These are phyloP conservation scores for Lampropteryx suffumata DNA, from an alignment of 2,888 invertebrate genomes.

Conservation along the genomic window DNA sequence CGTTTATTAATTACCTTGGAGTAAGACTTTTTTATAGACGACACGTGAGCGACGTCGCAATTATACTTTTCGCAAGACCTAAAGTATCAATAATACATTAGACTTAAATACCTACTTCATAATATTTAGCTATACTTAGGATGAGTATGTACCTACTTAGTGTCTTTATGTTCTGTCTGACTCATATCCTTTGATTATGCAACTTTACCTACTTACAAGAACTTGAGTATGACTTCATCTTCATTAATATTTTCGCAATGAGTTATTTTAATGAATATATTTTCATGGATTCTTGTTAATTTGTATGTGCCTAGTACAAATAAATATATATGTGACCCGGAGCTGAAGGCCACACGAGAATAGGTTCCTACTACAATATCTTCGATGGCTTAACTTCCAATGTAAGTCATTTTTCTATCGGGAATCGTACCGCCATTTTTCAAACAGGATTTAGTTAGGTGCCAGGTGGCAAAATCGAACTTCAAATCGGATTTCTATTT, in stretches of 20 bases:
- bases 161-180: constrained; percentile 11
- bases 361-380: not conserved
- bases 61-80: no score
- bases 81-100: no score
- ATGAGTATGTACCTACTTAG: not conserved
- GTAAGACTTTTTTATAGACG: no score
- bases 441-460: constrained; percentile 44
- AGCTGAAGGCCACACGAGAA: no score
- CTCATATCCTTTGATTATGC: constrained; percentile 25
- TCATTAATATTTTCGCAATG: constrained; percentile 12
- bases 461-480: constrained; percentile 36
- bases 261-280: not conserved
- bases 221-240: constrained; percentile 31
- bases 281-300: not conserved
- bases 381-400: constrained; percentile 2
- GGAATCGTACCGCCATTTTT: constrained; percentile 37
- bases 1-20: no score
- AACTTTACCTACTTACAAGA: constrained; percentile 20
- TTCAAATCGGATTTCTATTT: constrained; percentile 40
- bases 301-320: no score
- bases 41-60: no score
- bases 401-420: constrained; percentile 20
- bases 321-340: no score
- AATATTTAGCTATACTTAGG: no score
- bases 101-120: no score